Base-by-base conservation (phyloP, 2,797 vertebrate species). In the Myotis findleyi region DNA sequence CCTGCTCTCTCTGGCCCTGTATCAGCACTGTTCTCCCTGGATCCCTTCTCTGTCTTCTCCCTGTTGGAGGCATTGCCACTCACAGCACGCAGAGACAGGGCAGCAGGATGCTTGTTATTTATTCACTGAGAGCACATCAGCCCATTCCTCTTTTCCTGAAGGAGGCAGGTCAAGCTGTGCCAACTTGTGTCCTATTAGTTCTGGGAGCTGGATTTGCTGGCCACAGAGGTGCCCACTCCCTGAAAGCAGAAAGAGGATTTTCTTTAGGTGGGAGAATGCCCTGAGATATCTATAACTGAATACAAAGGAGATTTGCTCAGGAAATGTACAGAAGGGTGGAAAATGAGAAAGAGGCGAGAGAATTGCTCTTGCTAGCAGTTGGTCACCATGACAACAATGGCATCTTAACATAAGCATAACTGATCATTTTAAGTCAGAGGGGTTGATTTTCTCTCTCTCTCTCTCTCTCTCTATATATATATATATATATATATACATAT, bases 361-460 rank as follows among this genome's bases (percentile, higher is more conserved):
- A 23, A 7, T 66, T 53, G 62, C 73, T 77, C 55, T 86, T 33
- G 1, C 44, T 72, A 51, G 66, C 59, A 33, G 68, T 68, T 94
- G 72, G 73, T 97, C 30, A 87, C 94, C 89, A 72, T 84, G 85
- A 73, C 77, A 95, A 88, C 77, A 27, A 4, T 5, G 12, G 14
- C 51, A 80, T 47, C 23, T 84, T 84, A 5, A 55, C 57, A 79
- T 77, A 86, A 84, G n/a, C 9, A 16, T 3, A 86, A 55, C 21
- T 41, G 75, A 89, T 86, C 38, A 4, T 47, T 64, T 79, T 89
- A 73, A 80, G 38, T 36, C 25, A 55, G 49, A 89, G 41, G 7
- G 55, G 2, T 30, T 55, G 51, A 14, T 27, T 17, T 69, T 47
- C 7, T 62, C 36, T 41, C 41, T 41, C 41, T 41, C 41, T 41